phyloP scores from a whole-genome alignment of 1,140 invertebrate species.

The Bradysia coprophila region DNA sequence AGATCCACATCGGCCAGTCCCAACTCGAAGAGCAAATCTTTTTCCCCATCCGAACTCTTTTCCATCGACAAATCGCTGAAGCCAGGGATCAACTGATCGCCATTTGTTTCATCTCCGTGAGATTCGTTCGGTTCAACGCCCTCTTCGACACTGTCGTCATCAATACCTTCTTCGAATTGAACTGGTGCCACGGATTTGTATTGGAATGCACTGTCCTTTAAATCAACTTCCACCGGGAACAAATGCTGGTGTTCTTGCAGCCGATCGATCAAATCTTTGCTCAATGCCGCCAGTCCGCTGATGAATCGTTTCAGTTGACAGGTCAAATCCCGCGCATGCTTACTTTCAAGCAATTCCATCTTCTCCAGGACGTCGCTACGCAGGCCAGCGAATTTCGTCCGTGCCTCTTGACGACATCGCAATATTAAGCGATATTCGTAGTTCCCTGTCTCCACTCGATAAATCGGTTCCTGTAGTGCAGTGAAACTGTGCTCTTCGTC shows the following conservation, averaged over 20 bases:
- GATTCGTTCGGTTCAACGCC: conserved; percentile 16
- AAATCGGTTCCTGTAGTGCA: conserved; percentile 88
- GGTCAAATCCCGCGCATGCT: conserved; percentile 89
- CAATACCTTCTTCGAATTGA: conserved; percentile 26
- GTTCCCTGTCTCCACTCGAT: conserved; percentile 95
- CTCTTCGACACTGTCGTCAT: conserved; percentile 26
- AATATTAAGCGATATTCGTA: conserved; percentile 95
- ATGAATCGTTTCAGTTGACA: conserved; percentile 66
- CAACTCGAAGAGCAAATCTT: conserved; percentile 8
- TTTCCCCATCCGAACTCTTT: conserved; percentile 5
- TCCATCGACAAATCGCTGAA: conserved; percentile 5
- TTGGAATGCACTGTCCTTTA: conserved; percentile 79
- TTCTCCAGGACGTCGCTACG: conserved; percentile 92
- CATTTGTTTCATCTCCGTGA: conserved; percentile 11
- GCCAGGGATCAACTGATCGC: conserved; percentile 5
- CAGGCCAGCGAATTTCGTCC: conserved; percentile 76
- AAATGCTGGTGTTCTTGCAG: conserved; percentile 50
- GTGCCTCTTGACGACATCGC: conserved; percentile 85
- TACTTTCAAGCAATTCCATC: conserved; percentile 90
- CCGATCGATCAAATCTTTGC: conserved; percentile 40
- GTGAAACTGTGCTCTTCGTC: conserved; percentile 94
- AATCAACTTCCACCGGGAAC: conserved; percentile 93
- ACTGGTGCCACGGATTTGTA: conserved; percentile 50
- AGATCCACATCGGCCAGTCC: conserved; percentile 6
- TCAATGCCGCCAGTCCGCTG: conserved; percentile 59